Conservation (phyloP, 2,113 vertebrate species). For the Cnemophilus loriae region DNA sequence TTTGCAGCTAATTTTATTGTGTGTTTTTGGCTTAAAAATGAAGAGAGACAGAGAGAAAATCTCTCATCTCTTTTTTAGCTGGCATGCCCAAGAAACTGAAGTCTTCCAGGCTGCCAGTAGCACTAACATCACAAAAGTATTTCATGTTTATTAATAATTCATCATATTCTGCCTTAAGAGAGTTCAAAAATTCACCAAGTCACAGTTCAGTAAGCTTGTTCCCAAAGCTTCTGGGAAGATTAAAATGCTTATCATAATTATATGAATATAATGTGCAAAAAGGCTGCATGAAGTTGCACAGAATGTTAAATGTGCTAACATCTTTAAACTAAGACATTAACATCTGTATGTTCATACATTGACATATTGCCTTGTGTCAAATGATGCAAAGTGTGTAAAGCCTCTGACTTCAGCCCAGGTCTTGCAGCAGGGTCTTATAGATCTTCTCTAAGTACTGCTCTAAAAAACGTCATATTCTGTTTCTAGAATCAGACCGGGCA, state of each 20-base stretch:
- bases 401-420: background rate
- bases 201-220: constrained; percentile 2
- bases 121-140: background rate
- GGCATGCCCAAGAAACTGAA: background rate
- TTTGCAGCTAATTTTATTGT: background rate
- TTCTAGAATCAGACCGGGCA: background rate
- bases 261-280: background rate
- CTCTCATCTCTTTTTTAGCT: background rate
- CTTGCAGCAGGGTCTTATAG: background rate
- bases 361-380: background rate
- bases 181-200: constrained; percentile 31
- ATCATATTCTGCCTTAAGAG: constrained; percentile 2
- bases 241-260: constrained; percentile 10
- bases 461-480: background rate
- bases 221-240: background rate
- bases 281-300: background rate
- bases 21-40: background rate
- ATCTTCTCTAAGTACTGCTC: background rate
- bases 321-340: background rate
- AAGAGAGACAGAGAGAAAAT: background rate
- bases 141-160: constrained; percentile 40
- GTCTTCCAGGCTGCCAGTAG: background rate
- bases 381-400: background rate
- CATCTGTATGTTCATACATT: background rate
- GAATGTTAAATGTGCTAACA: background rate